Evolutionary conservation across 1,140 invertebrate species (phyloP), one percentile per base, ranked within the genome.

Genomic region (Diachasmimorpha longicaudata): DNA sequence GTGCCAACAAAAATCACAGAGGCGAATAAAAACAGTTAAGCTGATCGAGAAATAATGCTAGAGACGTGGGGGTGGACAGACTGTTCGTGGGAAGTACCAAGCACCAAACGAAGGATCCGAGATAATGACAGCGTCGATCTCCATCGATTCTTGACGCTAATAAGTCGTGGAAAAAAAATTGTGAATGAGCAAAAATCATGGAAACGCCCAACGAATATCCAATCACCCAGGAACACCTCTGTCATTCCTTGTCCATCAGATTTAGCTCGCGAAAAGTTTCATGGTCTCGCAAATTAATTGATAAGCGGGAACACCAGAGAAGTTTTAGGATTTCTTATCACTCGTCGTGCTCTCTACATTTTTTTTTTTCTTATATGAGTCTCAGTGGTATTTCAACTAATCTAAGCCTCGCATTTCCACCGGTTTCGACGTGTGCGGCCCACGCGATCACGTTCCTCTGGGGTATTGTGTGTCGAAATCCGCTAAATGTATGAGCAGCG

Each of bases 21-120:
- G 39, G 39, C 39, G 39, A 42, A 11, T 11, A 42, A 42, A 42
- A 42, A 42, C 39, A 42, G 39, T 42, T 10, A 9, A 42, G 39
- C 13, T 9, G 39, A 42, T 42, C 39, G 39, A 42, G 39, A 42
- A 42, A 42, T 42, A 42, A 42, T 42, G 13, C 9, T 19, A 63
- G 25, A 25, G 25, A 36, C 13, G 70, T 31, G 70, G 46, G 19
- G 46, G 48, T 72, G 48, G 48, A 72, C 70, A 72, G 46, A 8
- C 36, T 13, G 13, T 19, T 72, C 31, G 70, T 72, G 70, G 70
- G 70, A 72, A 72, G 46, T 42, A 25, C 52, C 46, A 31, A 58
- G 19, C 16, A 10, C n/a, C 55, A 21, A 48, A 48, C 44, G 44
- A 48, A 4, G n/a, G 44, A 10, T 31, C 58, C 9, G 10, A 31